Evolutionary conservation across 2,888 invertebrate genomes (phyloP).

Genomic region (Polydrusus pterygomalis): DNA sequence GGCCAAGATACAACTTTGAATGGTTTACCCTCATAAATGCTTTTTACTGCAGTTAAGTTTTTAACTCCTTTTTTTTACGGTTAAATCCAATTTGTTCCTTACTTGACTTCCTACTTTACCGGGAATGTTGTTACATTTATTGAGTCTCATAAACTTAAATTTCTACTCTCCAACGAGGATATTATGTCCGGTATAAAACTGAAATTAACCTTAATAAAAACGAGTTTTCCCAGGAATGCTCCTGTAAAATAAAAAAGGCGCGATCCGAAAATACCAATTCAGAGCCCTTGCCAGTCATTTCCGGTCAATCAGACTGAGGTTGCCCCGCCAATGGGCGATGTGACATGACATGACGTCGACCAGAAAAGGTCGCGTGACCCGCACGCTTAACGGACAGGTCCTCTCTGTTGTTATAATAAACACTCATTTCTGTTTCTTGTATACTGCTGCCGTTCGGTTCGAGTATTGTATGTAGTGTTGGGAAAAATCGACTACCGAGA

Average conservation of each 20-base stretch:
- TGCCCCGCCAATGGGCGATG: constrained; percentile 6
- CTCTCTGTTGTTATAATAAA: constrained; percentile 15
- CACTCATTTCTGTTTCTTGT: background rate
- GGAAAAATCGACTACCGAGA: too few relatives aligned
- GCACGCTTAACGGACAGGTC: constrained; percentile 27
- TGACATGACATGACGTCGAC: constrained; percentile 19
- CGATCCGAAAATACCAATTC: background rate
- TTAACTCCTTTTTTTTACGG: too few relatives aligned
- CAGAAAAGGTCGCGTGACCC: constrained; percentile 41
- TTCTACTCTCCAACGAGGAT: too few relatives aligned
- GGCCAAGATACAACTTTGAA: too few relatives aligned
- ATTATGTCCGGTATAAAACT: too few relatives aligned
- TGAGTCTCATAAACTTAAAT: too few relatives aligned
- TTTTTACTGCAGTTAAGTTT: too few relatives aligned
- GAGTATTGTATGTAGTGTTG: too few relatives aligned
- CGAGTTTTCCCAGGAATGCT: background rate
- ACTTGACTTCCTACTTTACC: too few relatives aligned
- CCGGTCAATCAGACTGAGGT: background rate
- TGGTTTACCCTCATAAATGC: too few relatives aligned
- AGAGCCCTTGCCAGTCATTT: constrained; percentile 21
- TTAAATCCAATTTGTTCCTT: too few relatives aligned
- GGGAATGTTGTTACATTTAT: too few relatives aligned
- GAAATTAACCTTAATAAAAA: background rate
- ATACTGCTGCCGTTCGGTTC: background rate
- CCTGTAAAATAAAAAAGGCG: background rate